Evolutionary conservation across 2,888 invertebrate species (phyloP).

Genomic region (Panopea generosa): DNA sequence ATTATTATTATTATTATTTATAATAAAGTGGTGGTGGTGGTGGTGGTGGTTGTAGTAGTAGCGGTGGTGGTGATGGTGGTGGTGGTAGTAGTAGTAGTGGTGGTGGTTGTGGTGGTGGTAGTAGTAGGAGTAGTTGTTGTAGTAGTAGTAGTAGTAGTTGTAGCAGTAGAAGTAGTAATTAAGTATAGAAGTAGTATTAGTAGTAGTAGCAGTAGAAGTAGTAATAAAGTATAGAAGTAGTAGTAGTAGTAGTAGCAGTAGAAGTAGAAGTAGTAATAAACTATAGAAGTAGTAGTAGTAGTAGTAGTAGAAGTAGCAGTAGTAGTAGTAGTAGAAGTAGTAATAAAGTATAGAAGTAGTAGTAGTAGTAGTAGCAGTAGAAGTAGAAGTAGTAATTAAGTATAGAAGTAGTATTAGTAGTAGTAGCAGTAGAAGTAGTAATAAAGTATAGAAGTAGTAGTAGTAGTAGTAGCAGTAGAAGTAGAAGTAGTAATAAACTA

Average conservation of each 20-base stretch:
- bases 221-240: too few species aligned
- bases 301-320: constrained; percentile 13
- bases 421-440: too few species aligned
- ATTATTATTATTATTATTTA: not conserved
- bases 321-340: too few species aligned
- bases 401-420: too few species aligned
- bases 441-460: not conserved
- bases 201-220: too few species aligned
- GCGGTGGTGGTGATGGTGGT: not conserved
- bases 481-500: not conserved
- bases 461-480: not conserved
- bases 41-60: too few species aligned
- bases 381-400: not conserved
- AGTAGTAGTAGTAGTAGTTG: too few species aligned
- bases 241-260: constrained; percentile 1
- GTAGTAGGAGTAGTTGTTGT: too few species aligned
- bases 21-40: not conserved
- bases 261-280: not conserved
- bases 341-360: constrained; percentile 2
- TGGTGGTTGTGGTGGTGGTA: too few species aligned
- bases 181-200: too few species aligned
- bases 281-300: constrained; percentile 13
- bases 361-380: not conserved
- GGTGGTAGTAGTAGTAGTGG: too few species aligned
- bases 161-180: too few species aligned